Evolutionary conservation across 2,113 vertebrate species (phyloP), one percentile per base, ranked within the genome.

Genomic region (Callocephalon fimbriatum): DNA sequence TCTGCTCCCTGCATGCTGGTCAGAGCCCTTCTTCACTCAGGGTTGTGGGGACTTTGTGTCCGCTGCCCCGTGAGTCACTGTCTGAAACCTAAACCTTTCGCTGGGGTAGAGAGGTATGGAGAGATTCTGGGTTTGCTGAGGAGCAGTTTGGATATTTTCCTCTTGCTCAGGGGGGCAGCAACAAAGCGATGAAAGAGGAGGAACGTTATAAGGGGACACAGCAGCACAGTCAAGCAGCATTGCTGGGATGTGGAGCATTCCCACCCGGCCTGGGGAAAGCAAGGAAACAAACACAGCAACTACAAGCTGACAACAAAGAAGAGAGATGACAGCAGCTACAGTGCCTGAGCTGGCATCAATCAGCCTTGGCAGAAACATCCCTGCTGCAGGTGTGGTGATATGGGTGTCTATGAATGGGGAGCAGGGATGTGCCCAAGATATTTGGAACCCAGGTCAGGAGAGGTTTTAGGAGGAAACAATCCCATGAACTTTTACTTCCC

Each of bases 221-320:
- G 47, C 0, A 3, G 59, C 58, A 2, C 0, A 2, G 68, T 66
- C 15, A 58, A 88, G 70, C 27, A 0, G 1, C 29, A 1, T 47
- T 68, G 35, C n/a, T 15, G 75, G 66, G 77, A 19, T 2, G 0
- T 1, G 10, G 50, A 86, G 88, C 1, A 0, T 44, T 76, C 86
- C 78, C 75, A 25, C 4, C 32, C 11, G 1, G 18, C 40, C 31
- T 2, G 50, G 72, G 67, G 42, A 81, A 56, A 62, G 65, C 31
- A 7, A 53, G 77, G 23, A 42, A 75, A 20, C 67, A 58, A 25
- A 26, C 83, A 4, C 42, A 15, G 75, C 23, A 26, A 11, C 67
- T 29, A 4, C 44, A 8, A 25, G 67, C 6, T 25, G 94, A 23
- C 75, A 70, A 15, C 45, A 53, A 83, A 90, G 66, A 85, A 31